Percentiles rank a stretch among this genome's conserved stretches.
These are phyloP conservation scores for Macropus fuliginosus DNA, from an alignment of 2,797 vertebrate genomes.

Conservation along the genomic window DNA sequence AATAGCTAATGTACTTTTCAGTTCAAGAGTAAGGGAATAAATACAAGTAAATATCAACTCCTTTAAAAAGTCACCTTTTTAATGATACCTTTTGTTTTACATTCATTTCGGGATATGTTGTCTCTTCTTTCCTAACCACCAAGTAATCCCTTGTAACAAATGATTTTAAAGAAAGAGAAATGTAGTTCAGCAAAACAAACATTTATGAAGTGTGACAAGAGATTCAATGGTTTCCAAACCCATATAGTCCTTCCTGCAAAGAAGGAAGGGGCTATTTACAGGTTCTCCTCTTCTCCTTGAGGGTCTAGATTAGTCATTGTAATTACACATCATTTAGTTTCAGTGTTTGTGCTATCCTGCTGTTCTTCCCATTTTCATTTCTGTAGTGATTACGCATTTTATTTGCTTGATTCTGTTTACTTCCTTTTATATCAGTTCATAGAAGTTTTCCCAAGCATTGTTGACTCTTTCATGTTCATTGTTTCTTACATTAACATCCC, in stretches of 20 bases:
- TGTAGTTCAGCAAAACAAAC: not conserved
- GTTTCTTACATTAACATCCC: not conserved
- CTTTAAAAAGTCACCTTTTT: not conserved
- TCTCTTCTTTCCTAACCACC: not conserved
- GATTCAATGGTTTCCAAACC: not conserved
- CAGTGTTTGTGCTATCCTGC: not conserved
- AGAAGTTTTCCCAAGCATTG: not conserved
- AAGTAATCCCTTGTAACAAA: not conserved
- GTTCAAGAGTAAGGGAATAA: constrained; percentile 7
- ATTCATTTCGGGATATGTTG: not conserved
- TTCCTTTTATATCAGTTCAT: not conserved
- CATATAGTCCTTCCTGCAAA: not conserved
- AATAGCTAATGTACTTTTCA: not conserved
- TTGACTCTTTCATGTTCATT: not conserved
- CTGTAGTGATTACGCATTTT: not conserved
- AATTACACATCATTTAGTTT: not conserved
- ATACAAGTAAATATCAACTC: not conserved
- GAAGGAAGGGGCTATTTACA: not conserved
- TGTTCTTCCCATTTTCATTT: not conserved
- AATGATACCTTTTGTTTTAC: not conserved
- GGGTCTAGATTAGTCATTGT: not conserved
- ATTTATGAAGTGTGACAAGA: not conserved
- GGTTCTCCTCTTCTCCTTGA: not conserved
- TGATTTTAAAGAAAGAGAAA: not conserved
- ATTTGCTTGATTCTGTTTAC: not conserved